A percentile compares a stretch with the other conserved stretches of the same genome.
Evolutionary conservation across 2,888 invertebrate species (phyloP).

Genomic region (Lissonota sp.): DNA sequence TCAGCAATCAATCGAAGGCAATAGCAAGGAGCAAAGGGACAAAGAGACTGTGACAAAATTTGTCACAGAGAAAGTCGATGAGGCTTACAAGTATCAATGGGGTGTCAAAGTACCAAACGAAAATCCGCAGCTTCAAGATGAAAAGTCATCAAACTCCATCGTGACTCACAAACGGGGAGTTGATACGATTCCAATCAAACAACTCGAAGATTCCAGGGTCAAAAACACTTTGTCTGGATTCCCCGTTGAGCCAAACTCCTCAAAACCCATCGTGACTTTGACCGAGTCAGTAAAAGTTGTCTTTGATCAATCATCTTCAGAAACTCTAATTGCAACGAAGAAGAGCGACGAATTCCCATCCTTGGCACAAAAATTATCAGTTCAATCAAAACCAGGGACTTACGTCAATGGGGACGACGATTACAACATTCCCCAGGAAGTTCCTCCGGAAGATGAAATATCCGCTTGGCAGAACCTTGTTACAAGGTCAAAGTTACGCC

Average conservation of each 20-base stretch:
- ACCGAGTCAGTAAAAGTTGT: background rate
- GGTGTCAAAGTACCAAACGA: slow-evolving; percentile 70
- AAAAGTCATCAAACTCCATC: slow-evolving; percentile 63
- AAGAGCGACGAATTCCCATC: slow-evolving; percentile 22
- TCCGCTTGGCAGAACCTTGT: slow-evolving; percentile 73
- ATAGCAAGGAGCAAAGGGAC: slow-evolving; percentile 70
- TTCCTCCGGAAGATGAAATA: slow-evolving; percentile 65
- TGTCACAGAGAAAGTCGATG: slow-evolving; percentile 23
- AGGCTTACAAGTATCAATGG: slow-evolving; percentile 69
- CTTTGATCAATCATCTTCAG: background rate
- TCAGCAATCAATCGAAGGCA: slow-evolving; percentile 73
- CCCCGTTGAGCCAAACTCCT: background rate
- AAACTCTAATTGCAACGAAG: background rate
- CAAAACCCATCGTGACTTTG: background rate
- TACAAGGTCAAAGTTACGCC: slow-evolving; percentile 62
- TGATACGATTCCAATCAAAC: slow-evolving; percentile 37
- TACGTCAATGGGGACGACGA: slow-evolving; percentile 58
- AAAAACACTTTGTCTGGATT: slow-evolving; percentile 1
- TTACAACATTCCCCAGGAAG: slow-evolving; percentile 65
- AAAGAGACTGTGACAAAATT: slow-evolving; percentile 74
- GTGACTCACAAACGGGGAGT: slow-evolving; percentile 69
- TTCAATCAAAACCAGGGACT: background rate
- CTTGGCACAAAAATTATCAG: slow-evolving; percentile 1
- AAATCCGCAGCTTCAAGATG: slow-evolving; percentile 40
- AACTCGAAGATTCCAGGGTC: background rate